These are phyloP conservation scores for Oeneis ivallda DNA, from an alignment of 2,888 invertebrate species.

Conservation along the genomic window DNA sequence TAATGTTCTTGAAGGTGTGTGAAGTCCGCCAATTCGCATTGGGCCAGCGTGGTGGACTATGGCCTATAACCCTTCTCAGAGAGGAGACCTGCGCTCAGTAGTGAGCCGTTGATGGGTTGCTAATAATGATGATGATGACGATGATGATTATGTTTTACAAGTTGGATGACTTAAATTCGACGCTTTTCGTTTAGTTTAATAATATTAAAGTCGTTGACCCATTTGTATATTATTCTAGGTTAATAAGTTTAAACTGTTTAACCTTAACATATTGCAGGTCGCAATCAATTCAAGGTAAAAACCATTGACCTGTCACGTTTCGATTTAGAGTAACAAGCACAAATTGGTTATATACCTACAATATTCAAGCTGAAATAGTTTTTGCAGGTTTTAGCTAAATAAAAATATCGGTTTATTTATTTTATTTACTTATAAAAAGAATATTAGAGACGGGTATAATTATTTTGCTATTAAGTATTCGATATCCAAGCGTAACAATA, in stretches of 20 bases:
- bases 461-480: neutral
- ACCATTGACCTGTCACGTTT: conserved; percentile 9
- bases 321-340: neutral
- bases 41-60: too few relatives aligned
- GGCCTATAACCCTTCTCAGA: too few relatives aligned
- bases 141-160: too few relatives aligned
- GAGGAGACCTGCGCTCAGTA: too few relatives aligned
- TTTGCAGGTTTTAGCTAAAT: neutral
- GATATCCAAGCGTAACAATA: neutral
- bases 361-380: neutral
- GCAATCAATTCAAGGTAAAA: conserved; percentile 4
- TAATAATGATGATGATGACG: too few relatives aligned
- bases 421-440: too few relatives aligned
- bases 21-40: too few relatives aligned
- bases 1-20: too few relatives aligned
- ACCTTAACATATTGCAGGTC: conserved; percentile 3
- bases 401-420: neutral
- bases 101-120: too few relatives aligned
- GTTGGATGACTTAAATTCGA: too few relatives aligned
- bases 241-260: conserved; percentile 4
- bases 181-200: too few relatives aligned
- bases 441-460: neutral
- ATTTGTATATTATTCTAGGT: neutral
- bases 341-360: neutral
- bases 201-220: neutral